Base-by-base conservation (phyloP, 2,888 invertebrate genomes). In the Eilema depressum region DNA sequence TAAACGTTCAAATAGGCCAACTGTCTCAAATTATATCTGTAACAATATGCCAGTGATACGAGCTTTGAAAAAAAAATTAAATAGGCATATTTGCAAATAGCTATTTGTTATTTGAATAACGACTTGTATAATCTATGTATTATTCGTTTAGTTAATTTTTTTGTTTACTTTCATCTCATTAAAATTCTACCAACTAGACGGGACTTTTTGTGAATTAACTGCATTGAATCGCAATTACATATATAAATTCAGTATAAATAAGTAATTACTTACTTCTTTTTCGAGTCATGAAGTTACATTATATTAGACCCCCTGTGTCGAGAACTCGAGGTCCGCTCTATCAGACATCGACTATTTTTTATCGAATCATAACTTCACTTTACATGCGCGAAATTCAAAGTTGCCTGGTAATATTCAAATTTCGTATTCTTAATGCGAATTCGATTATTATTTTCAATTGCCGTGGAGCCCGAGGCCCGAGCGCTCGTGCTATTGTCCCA, bases 391-490 rank as follows among this genome's bases (percentile, higher is more conserved):
- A 91, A 92, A 89, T 93, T 93, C 90, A 89, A 93, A 93, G 90
- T 91, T 90, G 91, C 91, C 53, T 20, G 87, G 87, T 89, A 90
- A 91, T 92, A 91, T 92, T 91, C 89, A 88, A 89, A 93, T 92
- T 93, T 92, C 87, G 90, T 87, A 91, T 92, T 91, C 91, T 90
- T 93, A 93, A 92, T 92, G 91, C 88, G 83, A 91, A 92, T 93
- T 92, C 91, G 91, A 94, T 93, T 93, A 93, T 92, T 91, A 93
- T 93, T 93, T 93, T 90, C 92, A 92, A 93, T 93, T 92, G 92
- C 91, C 88, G 89, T 89, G 88, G 89, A 85, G 89, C 85, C 85
- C 83, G 87, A 83, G 88, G 87, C 86, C 73, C 69, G 75, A 73
- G 81, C 81, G 82, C 82, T 86, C 80, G 82, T 84, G 84, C 87